Percentiles rank a stretch among this genome's conserved stretches.
These are phyloP conservation scores for Brachypterus glaber DNA, from an alignment of 2,888 invertebrate species.

Conservation along the genomic window DNA sequence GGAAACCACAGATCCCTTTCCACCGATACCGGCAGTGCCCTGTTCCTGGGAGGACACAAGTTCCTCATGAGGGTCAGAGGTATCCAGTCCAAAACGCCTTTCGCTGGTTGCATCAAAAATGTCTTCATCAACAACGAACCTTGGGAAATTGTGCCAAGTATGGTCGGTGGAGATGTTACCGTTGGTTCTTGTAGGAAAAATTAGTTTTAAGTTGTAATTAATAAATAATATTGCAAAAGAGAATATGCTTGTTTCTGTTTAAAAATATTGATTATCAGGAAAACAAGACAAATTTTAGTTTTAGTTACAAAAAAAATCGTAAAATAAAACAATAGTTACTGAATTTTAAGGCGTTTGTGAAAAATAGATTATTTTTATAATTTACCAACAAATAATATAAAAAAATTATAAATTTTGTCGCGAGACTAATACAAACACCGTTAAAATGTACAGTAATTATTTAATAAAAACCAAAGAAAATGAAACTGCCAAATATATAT, in stretches of 20 bases:
- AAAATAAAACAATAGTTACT: too few species aligned
- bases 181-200: conserved; percentile 72
- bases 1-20: conserved; percentile 50
- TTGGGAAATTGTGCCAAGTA: conserved; percentile 45
- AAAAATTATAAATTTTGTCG: too few species aligned
- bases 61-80: conserved; percentile 48
- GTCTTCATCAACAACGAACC: conserved; percentile 51
- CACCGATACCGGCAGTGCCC: conserved; percentile 73
- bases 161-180: conserved; percentile 63
- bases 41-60: conserved; percentile 87
- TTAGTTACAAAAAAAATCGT: too few species aligned
- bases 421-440: too few species aligned
- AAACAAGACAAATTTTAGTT: too few species aligned
- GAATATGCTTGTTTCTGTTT: conserved; percentile 4
- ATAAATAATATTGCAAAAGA: conserved; percentile 3
- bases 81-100: conserved; percentile 59
- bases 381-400: too few species aligned
- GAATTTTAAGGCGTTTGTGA: too few species aligned
- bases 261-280: conserved; percentile 3
- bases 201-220: too few species aligned
- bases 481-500: too few species aligned
- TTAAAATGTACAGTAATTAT: too few species aligned
- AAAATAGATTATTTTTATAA: too few species aligned
- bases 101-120: conserved; percentile 71
- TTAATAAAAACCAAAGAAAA: too few species aligned